A percentile compares a stretch with the other conserved stretches of the same genome.
These are phyloP conservation scores for Aporrectodea caliginosa DNA, from an alignment of 1,140 invertebrate genomes.

Conservation along the genomic window DNA sequence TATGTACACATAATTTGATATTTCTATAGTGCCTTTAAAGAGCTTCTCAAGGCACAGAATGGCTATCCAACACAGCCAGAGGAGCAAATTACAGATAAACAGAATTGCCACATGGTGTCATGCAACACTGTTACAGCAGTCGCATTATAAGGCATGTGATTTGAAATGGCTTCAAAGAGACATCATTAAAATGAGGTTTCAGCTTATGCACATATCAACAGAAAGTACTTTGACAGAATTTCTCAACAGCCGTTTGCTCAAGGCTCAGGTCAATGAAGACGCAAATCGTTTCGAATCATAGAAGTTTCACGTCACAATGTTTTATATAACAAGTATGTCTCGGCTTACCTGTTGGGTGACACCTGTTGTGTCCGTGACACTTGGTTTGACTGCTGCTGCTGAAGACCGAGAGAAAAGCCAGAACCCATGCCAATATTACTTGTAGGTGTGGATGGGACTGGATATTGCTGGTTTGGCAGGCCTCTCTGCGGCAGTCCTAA, in stretches of 20 bases:
- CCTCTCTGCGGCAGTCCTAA: constrained; percentile 16
- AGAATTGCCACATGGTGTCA: too few relatives aligned
- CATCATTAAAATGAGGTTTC: neutral
- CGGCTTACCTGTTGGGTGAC: constrained; percentile 16
- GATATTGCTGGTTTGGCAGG: constrained; percentile 1
- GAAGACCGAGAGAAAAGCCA: constrained; percentile 5
- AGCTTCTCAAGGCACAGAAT: too few relatives aligned
- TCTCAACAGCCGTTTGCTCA: neutral
- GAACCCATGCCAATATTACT: constrained; percentile 16
- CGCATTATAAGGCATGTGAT: too few relatives aligned
- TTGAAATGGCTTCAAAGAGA: neutral
- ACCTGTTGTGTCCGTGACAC: constrained; percentile 14
- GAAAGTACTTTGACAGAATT: neutral
- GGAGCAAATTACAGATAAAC: too few relatives aligned
- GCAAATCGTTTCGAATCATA: neutral
- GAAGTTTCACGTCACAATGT: neutral
- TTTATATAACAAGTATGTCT: neutral
- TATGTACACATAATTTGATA: too few relatives aligned
- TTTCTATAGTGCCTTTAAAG: too few relatives aligned
- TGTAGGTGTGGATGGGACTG: constrained; percentile 13
- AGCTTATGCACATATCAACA: neutral
- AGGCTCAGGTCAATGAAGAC: neutral
- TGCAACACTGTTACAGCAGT: too few relatives aligned
- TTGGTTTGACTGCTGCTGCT: constrained; percentile 14
- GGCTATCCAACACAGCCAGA: too few relatives aligned